Evolutionary conservation across 2,888 invertebrate species (phyloP).

Genomic region (Zygaena filipendulae): DNA sequence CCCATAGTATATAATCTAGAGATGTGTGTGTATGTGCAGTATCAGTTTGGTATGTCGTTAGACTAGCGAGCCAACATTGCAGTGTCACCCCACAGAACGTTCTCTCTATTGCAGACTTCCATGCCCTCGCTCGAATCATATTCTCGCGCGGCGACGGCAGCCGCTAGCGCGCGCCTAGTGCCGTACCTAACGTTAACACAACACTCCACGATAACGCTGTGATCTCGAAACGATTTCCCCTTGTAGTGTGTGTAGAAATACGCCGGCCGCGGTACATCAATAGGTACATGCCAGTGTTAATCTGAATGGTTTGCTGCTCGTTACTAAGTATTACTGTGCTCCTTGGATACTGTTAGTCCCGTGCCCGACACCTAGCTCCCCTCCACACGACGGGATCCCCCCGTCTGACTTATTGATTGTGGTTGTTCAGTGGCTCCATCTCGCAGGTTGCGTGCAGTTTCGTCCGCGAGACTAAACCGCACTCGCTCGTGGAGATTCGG

Average conservation of each 20-base stretch:
- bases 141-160: conserved; percentile 71
- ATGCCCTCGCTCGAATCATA: conserved; percentile 79
- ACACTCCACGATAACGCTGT: conserved; percentile 53
- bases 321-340: conserved; percentile 46
- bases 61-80: too few relatives aligned
- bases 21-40: too few relatives aligned
- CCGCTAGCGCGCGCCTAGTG: conserved; percentile 59
- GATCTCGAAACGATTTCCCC: conserved; percentile 52
- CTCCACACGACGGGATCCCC: conserved; percentile 33
- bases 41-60: too few relatives aligned
- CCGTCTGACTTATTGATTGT: conserved; percentile 31
- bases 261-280: conserved; percentile 20
- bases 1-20: too few relatives aligned
- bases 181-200: conserved; percentile 48
- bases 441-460: too few relatives aligned
- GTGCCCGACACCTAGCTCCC: conserved; percentile 23
- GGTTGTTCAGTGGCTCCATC: not conserved
- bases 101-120: conserved; percentile 79
- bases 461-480: too few relatives aligned
- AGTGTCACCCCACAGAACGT: conserved; percentile 35
- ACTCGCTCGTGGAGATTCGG: too few relatives aligned
- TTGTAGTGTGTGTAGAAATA: conserved; percentile 41
- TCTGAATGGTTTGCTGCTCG: conserved; percentile 67
- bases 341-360: conserved; percentile 44
- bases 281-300: conserved; percentile 58